Percentiles rank a stretch among this genome's conserved stretches.
phyloP scores from a whole-genome alignment of 1,140 invertebrate genomes.

The Holotrichia oblita region DNA sequence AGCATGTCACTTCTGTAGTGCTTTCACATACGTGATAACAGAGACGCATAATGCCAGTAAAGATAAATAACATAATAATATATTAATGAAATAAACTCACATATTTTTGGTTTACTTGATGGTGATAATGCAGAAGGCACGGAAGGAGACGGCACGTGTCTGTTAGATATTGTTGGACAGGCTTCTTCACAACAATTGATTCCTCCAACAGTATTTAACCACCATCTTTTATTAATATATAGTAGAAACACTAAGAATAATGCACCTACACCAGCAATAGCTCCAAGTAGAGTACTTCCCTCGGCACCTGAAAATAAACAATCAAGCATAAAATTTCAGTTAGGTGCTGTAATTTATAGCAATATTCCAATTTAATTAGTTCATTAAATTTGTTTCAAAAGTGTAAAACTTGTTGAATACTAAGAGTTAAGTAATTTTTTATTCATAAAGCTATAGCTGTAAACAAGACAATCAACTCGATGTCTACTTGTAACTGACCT shows the following conservation, averaged over 20 bases:
- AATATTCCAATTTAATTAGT: no score
- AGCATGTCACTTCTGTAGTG: no score
- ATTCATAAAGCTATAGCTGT: no score
- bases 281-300: constrained; percentile 80
- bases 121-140: constrained; percentile 53
- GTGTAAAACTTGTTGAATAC: no score
- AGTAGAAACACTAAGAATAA: constrained; percentile 81
- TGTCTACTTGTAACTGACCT: no score
- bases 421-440: no score
- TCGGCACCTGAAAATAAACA: constrained; percentile 71
- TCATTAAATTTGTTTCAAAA: no score
- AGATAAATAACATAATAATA: no score
- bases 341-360: no score
- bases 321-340: neutral
- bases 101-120: constrained; percentile 55
- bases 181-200: constrained; percentile 71
- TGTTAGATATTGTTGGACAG: constrained; percentile 61
- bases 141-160: constrained; percentile 63
- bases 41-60: no score
- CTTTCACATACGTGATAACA: no score
- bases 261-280: constrained; percentile 77
- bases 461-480: no score
- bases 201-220: constrained; percentile 66
- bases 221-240: constrained; percentile 82
- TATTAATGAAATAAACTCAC: constrained; percentile 46